Evolutionary conservation across 37 sponge, comb jelly and placozoan genomes (phyloP).

Genomic region (Mnemiopsis leidyi): DNA sequence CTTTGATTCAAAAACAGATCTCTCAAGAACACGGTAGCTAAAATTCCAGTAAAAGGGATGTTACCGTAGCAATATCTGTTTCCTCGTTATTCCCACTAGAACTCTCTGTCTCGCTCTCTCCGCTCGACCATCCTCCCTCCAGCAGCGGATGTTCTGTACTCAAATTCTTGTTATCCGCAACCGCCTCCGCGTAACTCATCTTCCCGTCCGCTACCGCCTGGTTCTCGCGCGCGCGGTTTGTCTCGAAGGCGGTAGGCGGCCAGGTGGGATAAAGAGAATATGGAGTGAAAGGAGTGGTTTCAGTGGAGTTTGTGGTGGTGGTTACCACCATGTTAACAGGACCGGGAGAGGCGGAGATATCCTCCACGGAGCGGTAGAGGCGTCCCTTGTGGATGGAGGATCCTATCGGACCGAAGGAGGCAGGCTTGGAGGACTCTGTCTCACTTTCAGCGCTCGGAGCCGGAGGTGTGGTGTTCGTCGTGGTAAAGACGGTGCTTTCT

Average conservation of each 20-base stretch:
- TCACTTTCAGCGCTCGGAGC: background rate
- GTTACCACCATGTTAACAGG: background rate
- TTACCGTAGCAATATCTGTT: background rate
- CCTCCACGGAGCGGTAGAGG: background rate
- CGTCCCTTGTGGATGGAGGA: background rate
- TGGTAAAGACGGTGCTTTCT: background rate
- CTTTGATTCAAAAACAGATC: too few relatives aligned
- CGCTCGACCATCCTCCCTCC: background rate
- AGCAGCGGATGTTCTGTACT: slow-evolving; percentile 5
- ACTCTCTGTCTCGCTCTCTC: slow-evolving; percentile 14
- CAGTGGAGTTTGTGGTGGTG: background rate
- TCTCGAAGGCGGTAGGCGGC: slow-evolving; percentile 4
- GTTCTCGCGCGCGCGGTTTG: background rate
- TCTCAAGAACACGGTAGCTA: too few relatives aligned
- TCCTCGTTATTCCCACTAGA: background rate
- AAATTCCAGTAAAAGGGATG: too few relatives aligned
- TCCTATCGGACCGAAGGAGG: slow-evolving; percentile 39
- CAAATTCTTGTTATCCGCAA: background rate
- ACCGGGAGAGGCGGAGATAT: background rate
- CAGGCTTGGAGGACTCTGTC: background rate
- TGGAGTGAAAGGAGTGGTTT: background rate
- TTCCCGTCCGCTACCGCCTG: slow-evolving; percentile 40
- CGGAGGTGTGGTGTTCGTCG: background rate
- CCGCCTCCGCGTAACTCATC: slow-evolving; percentile 62
- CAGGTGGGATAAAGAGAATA: slow-evolving; percentile 41